phyloP scores from a whole-genome alignment of 2,888 invertebrate species.

The Epinotia brunnichana region DNA sequence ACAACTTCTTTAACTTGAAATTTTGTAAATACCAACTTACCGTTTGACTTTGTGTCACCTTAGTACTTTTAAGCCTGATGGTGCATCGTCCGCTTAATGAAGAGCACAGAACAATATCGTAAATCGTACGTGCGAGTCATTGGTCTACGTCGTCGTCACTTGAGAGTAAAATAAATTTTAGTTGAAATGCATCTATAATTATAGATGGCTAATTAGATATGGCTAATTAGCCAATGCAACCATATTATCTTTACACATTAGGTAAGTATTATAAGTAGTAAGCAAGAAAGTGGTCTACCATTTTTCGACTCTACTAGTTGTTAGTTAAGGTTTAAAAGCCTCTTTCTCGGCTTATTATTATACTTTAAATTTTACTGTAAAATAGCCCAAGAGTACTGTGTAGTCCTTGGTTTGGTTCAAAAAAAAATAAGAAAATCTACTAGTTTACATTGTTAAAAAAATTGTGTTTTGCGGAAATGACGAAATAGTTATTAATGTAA shows the following conservation, averaged over 20 bases:
- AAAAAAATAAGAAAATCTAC: no score
- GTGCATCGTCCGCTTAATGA: conserved; percentile 13
- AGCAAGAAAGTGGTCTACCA: no score
- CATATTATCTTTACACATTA: neutral
- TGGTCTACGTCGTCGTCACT: neutral
- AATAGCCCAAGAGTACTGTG: no score
- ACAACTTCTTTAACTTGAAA: conserved; percentile 16
- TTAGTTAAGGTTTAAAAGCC: no score
- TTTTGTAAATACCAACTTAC: neutral
- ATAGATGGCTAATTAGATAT: no score
- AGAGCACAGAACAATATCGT: conserved; percentile 6
- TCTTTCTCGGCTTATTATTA: no score
- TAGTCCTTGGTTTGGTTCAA: no score
- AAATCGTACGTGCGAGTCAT: conserved; percentile 1
- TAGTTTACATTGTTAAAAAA: neutral
- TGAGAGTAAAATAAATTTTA: no score
- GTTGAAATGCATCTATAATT: no score
- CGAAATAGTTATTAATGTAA: neutral
- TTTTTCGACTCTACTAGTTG: no score
- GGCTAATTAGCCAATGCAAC: neutral
- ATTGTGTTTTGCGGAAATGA: neutral
- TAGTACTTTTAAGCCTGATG: neutral
- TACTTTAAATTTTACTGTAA: no score
- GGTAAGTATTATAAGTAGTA: no score
- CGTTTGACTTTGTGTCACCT: neutral